Evolutionary conservation across 2,113 vertebrate species (phyloP), one percentile per base, ranked within the genome.

Genomic region (Rhinolophus ferrumequinum): DNA sequence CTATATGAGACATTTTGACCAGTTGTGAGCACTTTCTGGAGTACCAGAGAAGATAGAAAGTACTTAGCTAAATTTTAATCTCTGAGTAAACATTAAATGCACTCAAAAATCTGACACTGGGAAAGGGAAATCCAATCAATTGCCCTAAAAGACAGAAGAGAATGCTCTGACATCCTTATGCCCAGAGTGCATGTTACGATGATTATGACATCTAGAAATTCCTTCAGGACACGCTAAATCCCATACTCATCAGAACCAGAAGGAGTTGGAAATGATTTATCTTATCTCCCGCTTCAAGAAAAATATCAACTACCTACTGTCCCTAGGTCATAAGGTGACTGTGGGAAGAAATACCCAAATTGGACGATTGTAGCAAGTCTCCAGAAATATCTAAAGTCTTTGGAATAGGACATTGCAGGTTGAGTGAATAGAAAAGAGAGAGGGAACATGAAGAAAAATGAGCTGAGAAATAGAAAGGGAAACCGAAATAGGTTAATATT

Each of bases 21-120:
- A 75, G 21, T 38, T 69, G 10, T 70, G 38, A n/a, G 2, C 58
- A 86, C 94, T 86, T 94, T 95, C 73, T 82, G 82, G 56, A 75
- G 8, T 44, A 33, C 77, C 56, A 47, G 13, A 72, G 50, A 50
- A 60, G 54, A 22, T 56, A 54, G 54, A 67, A 85, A 77, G 33
- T 72, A 75, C 19, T 81, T 77, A 77, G 88, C 33, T 30, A 84
- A 58, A 69, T 86, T 96, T 96, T 52, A 69, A 83, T 30, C 56
- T 92, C 50, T 75, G 24, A 69, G 60, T 76, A 22, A 92, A 94
- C 41, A 33, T 72, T 73, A 72, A 93, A 77, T 81, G 41, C 50
- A n/a, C 89, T 86, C 33, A 56, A 58, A 85, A 38, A 80, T 22
- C 52, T 16, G n/a, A 90, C 16, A 24, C n/a, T 44, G 24, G 54